phyloP scores from a whole-genome alignment of 2,888 invertebrate genomes.

The Pomacea canaliculata region DNA sequence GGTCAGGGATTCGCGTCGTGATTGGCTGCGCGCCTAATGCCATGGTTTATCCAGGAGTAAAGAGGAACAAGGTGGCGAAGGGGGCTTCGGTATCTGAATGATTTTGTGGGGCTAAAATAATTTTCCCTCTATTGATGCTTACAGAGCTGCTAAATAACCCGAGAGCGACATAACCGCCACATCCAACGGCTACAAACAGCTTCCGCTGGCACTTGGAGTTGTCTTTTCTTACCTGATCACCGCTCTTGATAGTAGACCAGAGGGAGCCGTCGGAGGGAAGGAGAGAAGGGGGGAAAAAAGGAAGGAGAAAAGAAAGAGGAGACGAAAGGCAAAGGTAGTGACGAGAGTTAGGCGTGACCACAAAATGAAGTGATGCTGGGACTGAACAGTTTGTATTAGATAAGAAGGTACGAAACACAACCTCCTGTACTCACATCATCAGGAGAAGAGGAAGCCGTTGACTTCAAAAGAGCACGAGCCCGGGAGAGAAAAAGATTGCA shows the following conservation, averaged over 20 bases:
- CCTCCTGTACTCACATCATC: too few relatives aligned
- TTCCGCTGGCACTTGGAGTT: conserved; percentile 2
- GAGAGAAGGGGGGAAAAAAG: neutral
- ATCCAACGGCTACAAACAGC: conserved; percentile 18
- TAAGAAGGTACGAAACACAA: too few relatives aligned
- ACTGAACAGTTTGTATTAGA: too few relatives aligned
- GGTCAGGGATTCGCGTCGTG: conserved; percentile 8
- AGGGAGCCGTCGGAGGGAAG: neutral
- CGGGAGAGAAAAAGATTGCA: neutral
- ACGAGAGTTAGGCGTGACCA: too few relatives aligned
- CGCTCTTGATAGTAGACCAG: too few relatives aligned
- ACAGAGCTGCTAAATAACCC: conserved; percentile 28
- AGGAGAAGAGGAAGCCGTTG: too few relatives aligned
- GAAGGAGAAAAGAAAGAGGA: neutral
- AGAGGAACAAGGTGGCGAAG: neutral
- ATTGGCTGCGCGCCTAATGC: conserved; percentile 21
- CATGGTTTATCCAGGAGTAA: conserved; percentile 1
- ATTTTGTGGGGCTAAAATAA: conserved; percentile 37
- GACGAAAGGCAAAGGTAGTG: too few relatives aligned
- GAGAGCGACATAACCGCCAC: conserved; percentile 22
- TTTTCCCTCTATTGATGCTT: conserved; percentile 37
- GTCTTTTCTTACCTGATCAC: too few relatives aligned
- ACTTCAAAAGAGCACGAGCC: too few relatives aligned
- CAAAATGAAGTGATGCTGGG: too few relatives aligned
- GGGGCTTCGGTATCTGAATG: conserved; percentile 27